phyloP scores from a whole-genome alignment of 2,888 invertebrate species.

The Monoplex corrugatus region DNA sequence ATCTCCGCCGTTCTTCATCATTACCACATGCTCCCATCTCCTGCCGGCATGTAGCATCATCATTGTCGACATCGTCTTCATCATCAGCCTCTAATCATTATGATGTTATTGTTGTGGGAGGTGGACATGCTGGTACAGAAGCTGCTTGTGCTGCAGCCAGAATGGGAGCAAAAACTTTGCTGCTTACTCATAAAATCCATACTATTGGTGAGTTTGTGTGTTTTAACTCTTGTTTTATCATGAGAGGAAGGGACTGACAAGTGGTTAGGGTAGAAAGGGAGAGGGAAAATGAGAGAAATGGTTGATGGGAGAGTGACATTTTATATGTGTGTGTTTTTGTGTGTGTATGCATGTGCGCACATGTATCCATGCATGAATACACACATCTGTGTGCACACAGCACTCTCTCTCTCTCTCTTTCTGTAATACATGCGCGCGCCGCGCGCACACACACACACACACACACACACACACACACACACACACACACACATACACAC shows the following conservation, averaged over 20 bases:
- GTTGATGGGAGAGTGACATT: neutral
- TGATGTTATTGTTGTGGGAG: slow-evolving; percentile 93
- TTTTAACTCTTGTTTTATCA: neutral
- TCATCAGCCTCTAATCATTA: slow-evolving; percentile 51
- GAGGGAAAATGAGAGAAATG: neutral
- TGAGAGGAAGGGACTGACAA: too few species aligned
- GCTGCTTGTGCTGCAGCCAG: slow-evolving; percentile 91
- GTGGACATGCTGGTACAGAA: slow-evolving; percentile 95
- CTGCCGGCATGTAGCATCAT: neutral
- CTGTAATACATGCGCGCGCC: too few species aligned
- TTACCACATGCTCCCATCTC: neutral
- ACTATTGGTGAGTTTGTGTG: slow-evolving; percentile 86
- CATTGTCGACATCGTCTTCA: neutral
- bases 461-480: too few species aligned
- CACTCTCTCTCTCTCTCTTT: too few species aligned
- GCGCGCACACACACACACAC: too few species aligned
- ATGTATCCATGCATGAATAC: too few species aligned
- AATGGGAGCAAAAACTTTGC: slow-evolving; percentile 90
- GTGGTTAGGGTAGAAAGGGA: neutral
- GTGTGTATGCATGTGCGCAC: neutral
- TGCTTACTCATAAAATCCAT: slow-evolving; percentile 91
- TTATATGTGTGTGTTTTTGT: too few species aligned
- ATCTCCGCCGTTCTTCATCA: neutral
- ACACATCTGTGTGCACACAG: too few species aligned
- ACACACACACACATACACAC: too few species aligned